Conservation (phyloP, 2,888 invertebrate genomes). For the Tenthredo amoena region DNA sequence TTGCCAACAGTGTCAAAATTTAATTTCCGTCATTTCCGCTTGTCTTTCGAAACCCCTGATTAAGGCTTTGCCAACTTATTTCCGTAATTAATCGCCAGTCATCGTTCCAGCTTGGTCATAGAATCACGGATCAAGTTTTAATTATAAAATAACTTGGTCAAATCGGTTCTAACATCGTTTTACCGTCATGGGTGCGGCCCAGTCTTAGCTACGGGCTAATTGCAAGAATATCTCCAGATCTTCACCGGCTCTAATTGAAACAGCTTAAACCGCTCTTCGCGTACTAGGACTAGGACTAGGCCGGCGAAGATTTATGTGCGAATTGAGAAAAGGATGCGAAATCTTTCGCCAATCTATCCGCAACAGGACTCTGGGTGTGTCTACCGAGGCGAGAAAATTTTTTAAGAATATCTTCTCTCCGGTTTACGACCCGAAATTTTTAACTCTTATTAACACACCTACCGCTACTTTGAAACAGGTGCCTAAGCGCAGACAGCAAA, state of each 20-base stretch:
- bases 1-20: neutral
- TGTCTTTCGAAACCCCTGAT: too few relatives aligned
- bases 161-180: neutral
- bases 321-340: slow-evolving; percentile 10
- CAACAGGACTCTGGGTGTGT: neutral
- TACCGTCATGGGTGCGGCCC: neutral
- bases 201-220: neutral
- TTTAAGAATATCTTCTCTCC: neutral
- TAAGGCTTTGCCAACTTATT: neutral
- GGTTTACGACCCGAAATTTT: slow-evolving; percentile 38
- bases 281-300: neutral
- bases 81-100: neutral
- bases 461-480: neutral
- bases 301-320: slow-evolving; percentile 19
- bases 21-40: too few relatives aligned
- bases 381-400: neutral
- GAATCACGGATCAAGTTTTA: neutral
- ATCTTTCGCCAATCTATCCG: neutral
- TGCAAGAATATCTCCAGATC: neutral
- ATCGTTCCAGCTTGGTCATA: neutral
- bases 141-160: neutral
- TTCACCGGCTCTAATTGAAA: slow-evolving; percentile 4
- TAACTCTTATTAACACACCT: slow-evolving; percentile 41
- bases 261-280: neutral
- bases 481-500: slow-evolving; percentile 31